A percentile compares a stretch with the other conserved stretches of the same genome.
Evolutionary conservation across 2,888 invertebrate species (phyloP).

Genomic region (Caradrina kadenii): DNA sequence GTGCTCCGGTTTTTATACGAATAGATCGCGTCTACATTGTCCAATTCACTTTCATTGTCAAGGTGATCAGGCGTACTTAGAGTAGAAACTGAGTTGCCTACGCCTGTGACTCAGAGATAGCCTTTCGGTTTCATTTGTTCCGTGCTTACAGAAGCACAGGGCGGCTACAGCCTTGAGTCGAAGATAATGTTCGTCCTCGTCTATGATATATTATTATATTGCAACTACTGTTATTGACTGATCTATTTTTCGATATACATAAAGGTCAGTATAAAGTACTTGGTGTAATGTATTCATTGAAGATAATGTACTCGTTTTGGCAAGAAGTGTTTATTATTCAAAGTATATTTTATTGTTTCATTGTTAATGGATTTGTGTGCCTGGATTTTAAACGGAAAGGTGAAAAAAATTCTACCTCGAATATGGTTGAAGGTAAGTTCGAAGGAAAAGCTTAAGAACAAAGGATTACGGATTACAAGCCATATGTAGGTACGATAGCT

Average conservation of each 20-base stretch:
- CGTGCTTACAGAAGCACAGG: slow-evolving; percentile 74
- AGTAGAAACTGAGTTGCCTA: slow-evolving; percentile 70
- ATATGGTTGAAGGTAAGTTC: slow-evolving; percentile 10
- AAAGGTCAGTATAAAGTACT: slow-evolving; percentile 54
- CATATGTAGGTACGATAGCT: too few relatives aligned
- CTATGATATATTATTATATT: slow-evolving; percentile 46
- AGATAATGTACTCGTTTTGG: slow-evolving; percentile 22
- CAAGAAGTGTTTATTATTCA: slow-evolving; percentile 18
- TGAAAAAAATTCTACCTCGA: neutral
- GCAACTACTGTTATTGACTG: slow-evolving; percentile 39
- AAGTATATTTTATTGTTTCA: neutral
- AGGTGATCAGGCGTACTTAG: slow-evolving; percentile 79
- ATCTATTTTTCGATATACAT: slow-evolving; percentile 39
- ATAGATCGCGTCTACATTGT: slow-evolving; percentile 77
- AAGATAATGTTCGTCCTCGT: slow-evolving; percentile 65
- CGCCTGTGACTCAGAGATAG: slow-evolving; percentile 85
- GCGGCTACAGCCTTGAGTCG: slow-evolving; percentile 76
- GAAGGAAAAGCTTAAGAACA: neutral
- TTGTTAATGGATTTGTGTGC: neutral
- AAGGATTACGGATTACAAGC: too few relatives aligned
- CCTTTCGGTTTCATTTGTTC: slow-evolving; percentile 88
- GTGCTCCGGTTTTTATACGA: slow-evolving; percentile 88
- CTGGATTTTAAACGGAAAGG: neutral
- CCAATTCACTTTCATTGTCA: slow-evolving; percentile 89
- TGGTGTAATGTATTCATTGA: slow-evolving; percentile 19